Evolutionary conservation across 2,113 vertebrate genomes (phyloP).

Genomic region (Apus apus): DNA sequence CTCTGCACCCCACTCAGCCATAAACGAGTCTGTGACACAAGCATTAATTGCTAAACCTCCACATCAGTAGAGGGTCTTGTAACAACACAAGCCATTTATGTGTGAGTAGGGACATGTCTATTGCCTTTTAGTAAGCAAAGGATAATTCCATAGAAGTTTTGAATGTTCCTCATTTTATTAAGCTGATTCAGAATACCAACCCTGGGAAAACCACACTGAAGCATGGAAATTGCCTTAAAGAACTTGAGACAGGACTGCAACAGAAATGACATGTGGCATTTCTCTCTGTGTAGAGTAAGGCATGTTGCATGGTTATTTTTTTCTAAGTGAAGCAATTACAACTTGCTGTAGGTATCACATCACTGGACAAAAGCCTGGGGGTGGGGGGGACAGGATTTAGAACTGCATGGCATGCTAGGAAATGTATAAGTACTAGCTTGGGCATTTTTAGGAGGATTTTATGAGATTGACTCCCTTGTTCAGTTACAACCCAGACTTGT

Average conservation of each 20-base stretch:
- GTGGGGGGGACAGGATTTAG: neutral
- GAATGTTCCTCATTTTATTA: conserved; percentile 2
- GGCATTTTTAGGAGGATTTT: neutral
- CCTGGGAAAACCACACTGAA: conserved; percentile 40
- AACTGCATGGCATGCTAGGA: neutral
- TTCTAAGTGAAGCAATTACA: conserved; percentile 31
- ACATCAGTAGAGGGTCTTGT: neutral
- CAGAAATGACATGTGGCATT: conserved; percentile 49
- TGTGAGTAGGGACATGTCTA: neutral
- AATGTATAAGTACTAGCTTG: neutral
- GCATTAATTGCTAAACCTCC: neutral
- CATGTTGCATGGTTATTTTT: conserved; percentile 15
- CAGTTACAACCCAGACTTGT: neutral
- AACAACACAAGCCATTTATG: neutral
- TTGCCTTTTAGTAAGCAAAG: neutral
- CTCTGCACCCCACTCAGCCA: neutral
- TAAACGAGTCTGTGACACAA: neutral
- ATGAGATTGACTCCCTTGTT: neutral
- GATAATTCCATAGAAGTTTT: neutral
- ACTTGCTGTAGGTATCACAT: conserved; percentile 36
- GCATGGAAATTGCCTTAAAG: conserved; percentile 54
- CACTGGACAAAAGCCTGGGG: neutral
- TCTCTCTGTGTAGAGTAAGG: conserved; percentile 1
- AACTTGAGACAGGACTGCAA: conserved; percentile 20
- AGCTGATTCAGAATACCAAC: conserved; percentile 6